phyloP scores from a whole-genome alignment of 1,140 invertebrate genomes.

The Lasioglossum baleicum region DNA sequence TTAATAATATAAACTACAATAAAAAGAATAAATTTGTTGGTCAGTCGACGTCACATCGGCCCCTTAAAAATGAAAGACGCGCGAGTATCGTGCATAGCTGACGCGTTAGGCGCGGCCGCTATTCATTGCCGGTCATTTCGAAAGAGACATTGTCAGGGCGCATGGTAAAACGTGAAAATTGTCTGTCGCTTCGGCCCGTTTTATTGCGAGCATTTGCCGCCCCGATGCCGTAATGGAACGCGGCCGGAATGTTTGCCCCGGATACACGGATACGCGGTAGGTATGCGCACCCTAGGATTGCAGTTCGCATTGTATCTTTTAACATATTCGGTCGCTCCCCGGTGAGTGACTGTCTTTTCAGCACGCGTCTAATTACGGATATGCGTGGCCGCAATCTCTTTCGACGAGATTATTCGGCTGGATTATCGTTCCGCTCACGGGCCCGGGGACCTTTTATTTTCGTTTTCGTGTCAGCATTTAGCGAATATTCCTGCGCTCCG shows the following conservation, averaged over 20 bases:
- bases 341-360: neutral
- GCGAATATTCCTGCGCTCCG: neutral
- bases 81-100: no score
- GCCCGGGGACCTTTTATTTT: constrained; percentile 6
- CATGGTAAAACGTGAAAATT: constrained; percentile 42
- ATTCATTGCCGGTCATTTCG: constrained; percentile 43
- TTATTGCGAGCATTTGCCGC: constrained; percentile 36
- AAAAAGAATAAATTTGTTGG: no score
- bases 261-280: neutral
- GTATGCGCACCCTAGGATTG: constrained; percentile 7
- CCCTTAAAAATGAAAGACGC: no score
- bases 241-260: constrained; percentile 28
- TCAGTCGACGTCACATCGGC: no score
- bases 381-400: neutral
- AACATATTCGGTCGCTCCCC: constrained; percentile 9
- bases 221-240: constrained; percentile 41
- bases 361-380: constrained; percentile 14
- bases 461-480: constrained; percentile 3
- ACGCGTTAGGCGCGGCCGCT: no score
- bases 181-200: constrained; percentile 37
- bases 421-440: constrained; percentile 18
- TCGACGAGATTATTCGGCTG: constrained; percentile 4
- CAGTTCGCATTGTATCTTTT: constrained; percentile 23
- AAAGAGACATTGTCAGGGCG: constrained; percentile 30
- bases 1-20: no score